Percentiles rank a stretch among this genome's conserved stretches.
These are phyloP conservation scores for Coregonus suidteri DNA, from an alignment of 2,797 vertebrate species.

Conservation along the genomic window DNA sequence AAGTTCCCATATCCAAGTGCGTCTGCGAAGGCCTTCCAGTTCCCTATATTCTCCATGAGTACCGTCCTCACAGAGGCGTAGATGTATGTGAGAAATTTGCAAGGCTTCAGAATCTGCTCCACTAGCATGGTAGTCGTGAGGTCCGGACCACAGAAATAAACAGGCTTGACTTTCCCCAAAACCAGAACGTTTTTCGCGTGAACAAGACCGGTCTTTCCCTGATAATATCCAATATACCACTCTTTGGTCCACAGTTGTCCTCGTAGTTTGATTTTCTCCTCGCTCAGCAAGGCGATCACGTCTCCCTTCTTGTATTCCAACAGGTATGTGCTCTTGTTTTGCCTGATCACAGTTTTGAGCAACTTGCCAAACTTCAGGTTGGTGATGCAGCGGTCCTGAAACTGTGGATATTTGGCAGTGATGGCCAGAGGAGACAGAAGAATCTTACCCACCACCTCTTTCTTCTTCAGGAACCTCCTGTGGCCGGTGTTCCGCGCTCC, in stretches of 20 bases:
- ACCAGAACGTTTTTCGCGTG: slow-evolving; percentile 93
- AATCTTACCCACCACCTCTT: slow-evolving; percentile 92
- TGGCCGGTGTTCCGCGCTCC: slow-evolving; percentile 76
- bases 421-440: slow-evolving; percentile 89
- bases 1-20: slow-evolving; percentile 88
- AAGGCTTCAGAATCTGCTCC: slow-evolving; percentile 93
- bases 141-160: slow-evolving; percentile 87
- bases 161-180: slow-evolving; percentile 87
- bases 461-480: slow-evolving; percentile 94
- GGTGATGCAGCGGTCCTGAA: slow-evolving; percentile 88
- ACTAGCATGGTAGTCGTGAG: slow-evolving; percentile 87
- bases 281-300: slow-evolving; percentile 88
- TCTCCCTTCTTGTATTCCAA: slow-evolving; percentile 98
- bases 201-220: slow-evolving; percentile 90
- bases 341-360: slow-evolving; percentile 92
- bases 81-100: slow-evolving; percentile 97
- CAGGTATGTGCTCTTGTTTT: slow-evolving; percentile 92
- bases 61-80: slow-evolving; percentile 93
- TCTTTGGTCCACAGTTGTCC: slow-evolving; percentile 96
- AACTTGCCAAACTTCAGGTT: slow-evolving; percentile 91
- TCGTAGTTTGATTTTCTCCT: slow-evolving; percentile 91
- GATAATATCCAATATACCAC: slow-evolving; percentile 97
- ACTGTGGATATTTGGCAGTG: slow-evolving; percentile 86
- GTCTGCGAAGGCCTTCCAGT: slow-evolving; percentile 91
- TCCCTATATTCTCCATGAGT: slow-evolving; percentile 95